phyloP scores from a whole-genome alignment of 2,113 vertebrate genomes.

The Periophthalmodon schlosseri region DNA sequence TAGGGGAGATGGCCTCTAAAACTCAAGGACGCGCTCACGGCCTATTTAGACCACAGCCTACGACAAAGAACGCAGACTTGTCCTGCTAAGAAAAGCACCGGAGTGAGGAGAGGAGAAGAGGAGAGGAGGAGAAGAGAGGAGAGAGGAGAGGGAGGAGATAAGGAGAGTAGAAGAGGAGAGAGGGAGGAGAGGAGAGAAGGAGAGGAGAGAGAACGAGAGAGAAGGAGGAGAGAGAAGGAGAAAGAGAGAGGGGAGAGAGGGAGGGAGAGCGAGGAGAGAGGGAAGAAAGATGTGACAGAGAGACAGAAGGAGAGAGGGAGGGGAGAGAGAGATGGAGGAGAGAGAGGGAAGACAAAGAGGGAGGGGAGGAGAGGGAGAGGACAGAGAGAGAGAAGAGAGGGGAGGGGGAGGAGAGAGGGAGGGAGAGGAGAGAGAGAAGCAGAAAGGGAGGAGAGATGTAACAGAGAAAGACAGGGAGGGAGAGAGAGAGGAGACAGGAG shows the following conservation, averaged over 20 bases:
- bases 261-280: no score
- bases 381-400: no score
- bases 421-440: no score
- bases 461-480: neutral
- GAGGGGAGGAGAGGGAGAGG: no score
- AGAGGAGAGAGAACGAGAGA: neutral
- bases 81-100: constrained; percentile 30
- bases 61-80: constrained; percentile 41
- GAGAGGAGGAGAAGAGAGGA: neutral
- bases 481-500: neutral
- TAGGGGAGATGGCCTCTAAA: constrained; percentile 55
- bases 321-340: no score
- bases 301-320: neutral
- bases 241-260: no score
- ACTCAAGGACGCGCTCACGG: constrained; percentile 66
- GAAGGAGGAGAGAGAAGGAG: no score
- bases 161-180: neutral
- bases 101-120: neutral
- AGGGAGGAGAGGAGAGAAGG: neutral
- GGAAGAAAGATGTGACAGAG: no score
- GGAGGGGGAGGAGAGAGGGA: no score
- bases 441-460: no score
- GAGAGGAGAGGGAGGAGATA: neutral
- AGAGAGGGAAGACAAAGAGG: no score
- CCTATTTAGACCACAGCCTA: constrained; percentile 57